A percentile compares a stretch with the other conserved stretches of the same genome.
Conservation (phyloP, 2,888 invertebrate genomes). For the Hemithea aestivaria region DNA sequence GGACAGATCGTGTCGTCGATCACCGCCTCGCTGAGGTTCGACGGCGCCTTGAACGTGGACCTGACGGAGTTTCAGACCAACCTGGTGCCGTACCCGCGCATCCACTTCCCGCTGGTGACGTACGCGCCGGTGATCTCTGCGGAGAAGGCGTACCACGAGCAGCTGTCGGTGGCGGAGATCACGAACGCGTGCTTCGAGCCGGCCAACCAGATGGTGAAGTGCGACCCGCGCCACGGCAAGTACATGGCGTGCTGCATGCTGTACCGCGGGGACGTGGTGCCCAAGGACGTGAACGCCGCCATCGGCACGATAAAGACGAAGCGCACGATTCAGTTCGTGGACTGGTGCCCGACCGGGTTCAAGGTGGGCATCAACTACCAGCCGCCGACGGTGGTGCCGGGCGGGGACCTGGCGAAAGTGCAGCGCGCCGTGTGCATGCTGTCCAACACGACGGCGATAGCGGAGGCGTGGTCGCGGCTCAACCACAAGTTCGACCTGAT, state of each 20-base stretch:
- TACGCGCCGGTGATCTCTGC: slow-evolving; percentile 96
- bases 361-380: slow-evolving; percentile 93
- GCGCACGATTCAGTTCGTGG: slow-evolving; percentile 94
- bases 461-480: slow-evolving; percentile 97
- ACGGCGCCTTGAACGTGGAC: slow-evolving; percentile 94
- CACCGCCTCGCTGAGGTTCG: slow-evolving; percentile 94
- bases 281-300: slow-evolving; percentile 95
- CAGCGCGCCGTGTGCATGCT: slow-evolving; percentile 98
- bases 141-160: slow-evolving; percentile 93
- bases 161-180: slow-evolving; percentile 95
- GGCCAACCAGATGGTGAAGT: slow-evolving; percentile 86
- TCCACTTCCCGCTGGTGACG: slow-evolving; percentile 96
- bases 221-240: slow-evolving; percentile 93
- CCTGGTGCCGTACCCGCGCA: slow-evolving; percentile 95
- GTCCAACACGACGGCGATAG: slow-evolving; percentile 97
- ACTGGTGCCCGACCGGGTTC: slow-evolving; percentile 91
- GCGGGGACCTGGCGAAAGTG: slow-evolving; percentile 94
- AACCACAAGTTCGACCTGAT: slow-evolving; percentile 97
- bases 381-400: slow-evolving; percentile 92
- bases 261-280: slow-evolving; percentile 96
- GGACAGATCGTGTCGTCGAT: slow-evolving; percentile 96
- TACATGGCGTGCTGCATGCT: slow-evolving; percentile 98
- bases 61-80: slow-evolving; percentile 96
- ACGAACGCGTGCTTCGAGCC: slow-evolving; percentile 96
- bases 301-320: slow-evolving; percentile 97